A percentile compares a stretch with the other conserved stretches of the same genome.
Evolutionary conservation across 2,113 vertebrate species (phyloP).

Genomic region (Isurus oxyrinchus): DNA sequence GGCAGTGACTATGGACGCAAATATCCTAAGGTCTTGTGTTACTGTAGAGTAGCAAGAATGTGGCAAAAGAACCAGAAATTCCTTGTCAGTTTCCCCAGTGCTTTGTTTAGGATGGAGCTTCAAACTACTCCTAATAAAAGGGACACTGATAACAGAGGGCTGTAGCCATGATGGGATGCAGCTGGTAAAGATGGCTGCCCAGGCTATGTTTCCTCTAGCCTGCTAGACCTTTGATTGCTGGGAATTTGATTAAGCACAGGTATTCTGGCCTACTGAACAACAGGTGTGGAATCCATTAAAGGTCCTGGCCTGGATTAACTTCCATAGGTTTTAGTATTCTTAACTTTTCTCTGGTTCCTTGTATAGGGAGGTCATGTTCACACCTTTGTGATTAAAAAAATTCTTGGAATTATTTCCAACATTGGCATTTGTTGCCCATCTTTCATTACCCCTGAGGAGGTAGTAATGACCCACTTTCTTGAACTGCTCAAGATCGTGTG

Average conservation of each 20-base stretch:
- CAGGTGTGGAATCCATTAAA: background rate
- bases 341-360: background rate
- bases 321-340: background rate
- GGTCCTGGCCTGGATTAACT: background rate
- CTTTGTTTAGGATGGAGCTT: background rate
- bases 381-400: background rate
- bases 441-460: background rate
- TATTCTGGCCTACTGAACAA: background rate
- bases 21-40: background rate
- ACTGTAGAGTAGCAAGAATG: background rate
- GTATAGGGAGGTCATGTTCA: background rate
- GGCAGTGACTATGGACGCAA: background rate
- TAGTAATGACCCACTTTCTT: background rate
- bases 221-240: background rate
- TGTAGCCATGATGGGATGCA: background rate
- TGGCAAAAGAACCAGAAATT: background rate
- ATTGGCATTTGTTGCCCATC: background rate
- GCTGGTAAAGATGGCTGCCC: background rate
- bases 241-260: background rate
- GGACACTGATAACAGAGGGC: background rate
- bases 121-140: background rate
- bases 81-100: background rate
- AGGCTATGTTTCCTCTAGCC: background rate
- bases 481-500: background rate
- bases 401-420: background rate